Evolutionary conservation across 2,113 vertebrate species (phyloP).

Genomic region (Rhegmatorhina hoffmannsi): DNA sequence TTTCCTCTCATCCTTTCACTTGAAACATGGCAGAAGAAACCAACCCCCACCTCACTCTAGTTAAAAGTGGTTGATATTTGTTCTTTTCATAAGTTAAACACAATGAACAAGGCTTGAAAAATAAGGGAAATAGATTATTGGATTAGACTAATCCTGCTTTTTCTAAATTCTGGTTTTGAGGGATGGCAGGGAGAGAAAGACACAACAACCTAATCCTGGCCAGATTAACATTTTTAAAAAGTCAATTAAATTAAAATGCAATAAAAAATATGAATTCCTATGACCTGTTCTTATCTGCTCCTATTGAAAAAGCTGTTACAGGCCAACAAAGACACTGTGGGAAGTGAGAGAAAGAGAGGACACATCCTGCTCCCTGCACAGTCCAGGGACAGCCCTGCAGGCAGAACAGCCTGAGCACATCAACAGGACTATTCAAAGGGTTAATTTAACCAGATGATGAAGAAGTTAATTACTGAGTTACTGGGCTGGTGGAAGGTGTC

Average conservation of each 20-base stretch:
- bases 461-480: background rate
- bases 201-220: rapidly evolving
- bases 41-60: background rate
- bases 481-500: background rate
- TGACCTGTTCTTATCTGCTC: background rate
- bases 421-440: rapidly evolving
- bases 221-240: background rate
- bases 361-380: rapidly evolving
- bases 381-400: background rate
- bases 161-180: background rate
- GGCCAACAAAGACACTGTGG: background rate
- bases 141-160: background rate
- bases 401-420: background rate
- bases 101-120: background rate
- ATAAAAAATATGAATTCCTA: background rate
- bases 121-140: background rate
- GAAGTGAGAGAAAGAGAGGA: background rate
- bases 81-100: background rate
- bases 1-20: background rate
- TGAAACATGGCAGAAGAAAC: background rate
- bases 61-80: background rate
- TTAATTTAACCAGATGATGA: background rate
- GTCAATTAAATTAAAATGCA: background rate
- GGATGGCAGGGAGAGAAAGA: background rate
- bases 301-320: background rate